phyloP scores from a whole-genome alignment of 2,888 invertebrate genomes.

The Hirtodrosophila alboralis region DNA sequence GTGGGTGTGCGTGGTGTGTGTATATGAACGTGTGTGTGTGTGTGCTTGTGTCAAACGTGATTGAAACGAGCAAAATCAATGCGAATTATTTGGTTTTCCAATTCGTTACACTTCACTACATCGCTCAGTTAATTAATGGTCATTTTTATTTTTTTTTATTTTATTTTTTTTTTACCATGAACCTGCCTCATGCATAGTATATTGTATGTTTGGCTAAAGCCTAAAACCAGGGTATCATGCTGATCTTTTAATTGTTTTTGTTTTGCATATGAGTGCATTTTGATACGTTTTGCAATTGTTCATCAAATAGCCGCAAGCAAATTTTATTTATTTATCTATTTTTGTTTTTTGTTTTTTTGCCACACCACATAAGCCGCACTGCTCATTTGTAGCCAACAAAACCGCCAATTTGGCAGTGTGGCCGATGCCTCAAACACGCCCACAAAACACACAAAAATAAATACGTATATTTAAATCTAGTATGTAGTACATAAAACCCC shows the following conservation, averaged over 20 bases:
- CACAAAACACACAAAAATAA: slow-evolving; percentile 33
- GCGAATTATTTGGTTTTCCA: slow-evolving; percentile 80
- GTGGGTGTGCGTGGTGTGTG: slow-evolving; percentile 15
- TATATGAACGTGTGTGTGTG: slow-evolving; percentile 4
- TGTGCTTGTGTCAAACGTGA: slow-evolving; percentile 48
- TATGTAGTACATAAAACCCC: slow-evolving; percentile 8
- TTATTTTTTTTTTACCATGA: slow-evolving; percentile 6
- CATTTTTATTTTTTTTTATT: slow-evolving; percentile 20
- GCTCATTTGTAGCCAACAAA: slow-evolving; percentile 71
- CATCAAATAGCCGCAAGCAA: slow-evolving; percentile 68
- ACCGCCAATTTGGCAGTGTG: slow-evolving; percentile 72
- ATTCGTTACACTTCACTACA: slow-evolving; percentile 72
- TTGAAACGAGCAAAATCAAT: slow-evolving; percentile 74
- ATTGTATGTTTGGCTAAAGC: background rate
- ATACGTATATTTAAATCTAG: background rate
- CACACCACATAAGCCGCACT: slow-evolving; percentile 55
- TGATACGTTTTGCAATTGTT: slow-evolving; percentile 57
- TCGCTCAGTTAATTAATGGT: slow-evolving; percentile 72
- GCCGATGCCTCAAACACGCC: slow-evolving; percentile 39
- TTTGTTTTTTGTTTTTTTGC: too few relatives aligned
- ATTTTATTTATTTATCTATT: too few relatives aligned
- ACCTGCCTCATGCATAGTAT: background rate
- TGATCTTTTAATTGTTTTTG: slow-evolving; percentile 64
- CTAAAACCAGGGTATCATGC: slow-evolving; percentile 28
- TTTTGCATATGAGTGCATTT: slow-evolving; percentile 24